A percentile compares a stretch with the other conserved stretches of the same genome.
Evolutionary conservation across 2,797 vertebrate species (phyloP).

Genomic region (Hoplostethus mediterraneus): DNA sequence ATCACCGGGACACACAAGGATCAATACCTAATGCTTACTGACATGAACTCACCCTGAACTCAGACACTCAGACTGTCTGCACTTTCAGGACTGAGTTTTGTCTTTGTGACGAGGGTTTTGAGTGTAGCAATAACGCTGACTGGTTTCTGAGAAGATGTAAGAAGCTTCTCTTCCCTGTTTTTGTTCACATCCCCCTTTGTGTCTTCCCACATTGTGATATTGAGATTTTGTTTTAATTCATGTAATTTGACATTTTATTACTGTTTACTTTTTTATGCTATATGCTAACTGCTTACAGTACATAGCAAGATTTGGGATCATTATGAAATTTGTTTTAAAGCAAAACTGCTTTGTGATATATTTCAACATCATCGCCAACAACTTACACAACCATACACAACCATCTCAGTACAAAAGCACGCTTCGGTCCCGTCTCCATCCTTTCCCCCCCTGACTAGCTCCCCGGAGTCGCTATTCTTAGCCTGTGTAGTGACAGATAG

Average conservation of each 20-base stretch:
- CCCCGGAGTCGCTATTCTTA: conserved; percentile 33
- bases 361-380: conserved; percentile 5
- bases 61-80: neutral
- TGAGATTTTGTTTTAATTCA: too few species aligned
- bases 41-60: conserved; percentile 24
- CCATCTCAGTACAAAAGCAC: neutral
- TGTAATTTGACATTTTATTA: too few species aligned
- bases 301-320: neutral
- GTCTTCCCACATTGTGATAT: too few species aligned
- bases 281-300: too few species aligned
- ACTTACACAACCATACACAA: neutral
- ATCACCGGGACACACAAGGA: conserved; percentile 40
- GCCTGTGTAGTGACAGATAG: conserved; percentile 10
- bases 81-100: neutral
- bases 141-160: neutral
- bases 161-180: neutral
- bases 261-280: too few species aligned
- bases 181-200: too few species aligned
- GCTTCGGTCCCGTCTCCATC: conserved; percentile 10
- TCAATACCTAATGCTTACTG: conserved; percentile 36
- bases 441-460: conserved; percentile 1
- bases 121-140: neutral
- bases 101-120: neutral
- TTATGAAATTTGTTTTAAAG: too few species aligned
- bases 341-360: too few species aligned